A percentile compares a stretch with the other conserved stretches of the same genome.
Conservation (phyloP, 1,140 invertebrate species). For the Hycleus phaleratus region DNA sequence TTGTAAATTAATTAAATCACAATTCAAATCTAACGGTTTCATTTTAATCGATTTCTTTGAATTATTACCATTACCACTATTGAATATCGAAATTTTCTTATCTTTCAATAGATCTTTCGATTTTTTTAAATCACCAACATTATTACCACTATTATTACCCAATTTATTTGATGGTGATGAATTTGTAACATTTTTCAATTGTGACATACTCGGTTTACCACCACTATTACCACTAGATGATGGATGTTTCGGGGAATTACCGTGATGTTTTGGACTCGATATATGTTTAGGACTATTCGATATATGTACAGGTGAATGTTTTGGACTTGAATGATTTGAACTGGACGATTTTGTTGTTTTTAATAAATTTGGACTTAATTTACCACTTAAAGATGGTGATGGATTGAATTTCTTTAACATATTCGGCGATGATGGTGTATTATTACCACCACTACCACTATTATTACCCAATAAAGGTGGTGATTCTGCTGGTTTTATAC, state of each 20-base stretch:
- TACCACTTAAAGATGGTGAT: conserved; percentile 49
- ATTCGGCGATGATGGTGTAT: conserved; percentile 54
- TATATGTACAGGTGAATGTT: conserved; percentile 65
- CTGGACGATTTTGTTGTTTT: conserved; percentile 47
- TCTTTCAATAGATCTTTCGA: conserved; percentile 54
- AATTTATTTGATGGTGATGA: conserved; percentile 47
- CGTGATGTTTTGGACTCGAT: conserved; percentile 49
- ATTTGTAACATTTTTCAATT: conserved; percentile 60
- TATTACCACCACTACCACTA: conserved; percentile 14
- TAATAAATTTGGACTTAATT: conserved; percentile 50
- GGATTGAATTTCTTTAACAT: conserved; percentile 59
- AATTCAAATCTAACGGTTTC: conserved; percentile 57
- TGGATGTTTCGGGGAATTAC: conserved; percentile 67
- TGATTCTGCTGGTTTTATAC: conserved; percentile 63
- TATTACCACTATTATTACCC: conserved; percentile 37
- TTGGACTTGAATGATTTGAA: conserved; percentile 56
- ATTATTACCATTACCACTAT: conserved; percentile 35
- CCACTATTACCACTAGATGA: conserved; percentile 50
- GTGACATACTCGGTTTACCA: conserved; percentile 82
- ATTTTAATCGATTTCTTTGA: conserved; percentile 52
- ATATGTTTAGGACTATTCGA: conserved; percentile 59
- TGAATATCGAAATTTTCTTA: conserved; percentile 40
- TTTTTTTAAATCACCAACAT: conserved; percentile 41
- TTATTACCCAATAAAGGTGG: conserved; percentile 44
- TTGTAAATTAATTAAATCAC: conserved; percentile 19